These are phyloP conservation scores for Ceyx erithaca DNA, from an alignment of 2,797 vertebrate genomes.

Conservation along the genomic window DNA sequence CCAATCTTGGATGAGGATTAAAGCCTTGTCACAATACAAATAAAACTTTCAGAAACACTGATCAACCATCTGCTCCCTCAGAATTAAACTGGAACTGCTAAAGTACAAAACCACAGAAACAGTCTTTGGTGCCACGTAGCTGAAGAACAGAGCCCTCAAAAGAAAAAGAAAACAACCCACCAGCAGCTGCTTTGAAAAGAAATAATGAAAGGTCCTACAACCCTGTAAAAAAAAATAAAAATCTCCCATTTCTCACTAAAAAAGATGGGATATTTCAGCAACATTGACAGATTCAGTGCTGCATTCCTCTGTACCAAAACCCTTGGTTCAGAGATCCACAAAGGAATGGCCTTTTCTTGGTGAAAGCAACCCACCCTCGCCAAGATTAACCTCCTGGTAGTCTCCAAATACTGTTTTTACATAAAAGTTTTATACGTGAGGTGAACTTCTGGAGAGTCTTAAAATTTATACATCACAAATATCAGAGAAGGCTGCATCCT, in stretches of 20 bases:
- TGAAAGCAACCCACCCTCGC: not conserved
- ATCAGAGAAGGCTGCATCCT: not conserved
- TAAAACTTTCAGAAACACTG: not conserved
- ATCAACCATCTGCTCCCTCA: not conserved
- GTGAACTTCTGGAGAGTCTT: constrained; percentile 21
- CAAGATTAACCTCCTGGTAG: constrained; percentile 18
- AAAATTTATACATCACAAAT: not conserved
- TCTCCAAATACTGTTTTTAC: not conserved
- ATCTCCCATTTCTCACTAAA: not conserved
- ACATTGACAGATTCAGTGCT: not conserved
- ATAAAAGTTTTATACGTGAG: not conserved
- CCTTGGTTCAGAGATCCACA: not conserved
- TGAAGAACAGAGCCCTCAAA: not conserved
- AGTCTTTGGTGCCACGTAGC: not conserved
- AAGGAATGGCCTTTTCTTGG: not conserved
- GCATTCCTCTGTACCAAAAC: not conserved
- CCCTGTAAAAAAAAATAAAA: not conserved
- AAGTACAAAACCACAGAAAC: not conserved
- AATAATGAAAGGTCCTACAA: constrained; percentile 18
- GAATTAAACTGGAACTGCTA: not conserved
- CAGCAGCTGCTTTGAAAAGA: not conserved
- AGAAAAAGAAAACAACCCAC: not conserved
- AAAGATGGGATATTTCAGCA: constrained; percentile 10
- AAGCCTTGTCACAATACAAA: constrained; percentile 33
- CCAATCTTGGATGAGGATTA: not conserved